Evolutionary conservation across 37 sponge, comb jelly and placozoan genomes (phyloP), one percentile per base, ranked within the genome.

Genomic region (Spongilla lacustris): DNA sequence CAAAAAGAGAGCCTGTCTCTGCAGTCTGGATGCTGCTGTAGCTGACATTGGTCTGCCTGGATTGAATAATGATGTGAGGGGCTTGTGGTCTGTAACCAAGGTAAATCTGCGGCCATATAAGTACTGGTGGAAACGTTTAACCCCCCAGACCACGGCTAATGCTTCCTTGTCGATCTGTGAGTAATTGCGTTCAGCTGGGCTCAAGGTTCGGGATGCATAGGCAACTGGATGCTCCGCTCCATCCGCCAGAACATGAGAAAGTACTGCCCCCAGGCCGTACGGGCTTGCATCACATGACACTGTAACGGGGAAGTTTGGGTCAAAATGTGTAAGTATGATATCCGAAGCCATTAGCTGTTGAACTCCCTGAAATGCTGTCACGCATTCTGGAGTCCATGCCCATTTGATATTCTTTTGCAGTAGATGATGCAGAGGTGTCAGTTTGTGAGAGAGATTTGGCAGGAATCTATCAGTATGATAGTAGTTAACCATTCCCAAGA

Each of bases 151-250:
- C 0, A 91, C 13, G 22, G 68, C 79, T 1, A 91, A 66, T 1
- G 87, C 91, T n/a, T 91, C 87, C 28, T 82, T 82, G 19, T 88
- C 94, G 0, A 89, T 83, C 33, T 89, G 94, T 14, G 90, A 66
- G 36, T 89, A 94, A 12, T 84, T 88, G 1, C 67, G 26, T 69
- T 92, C 93, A 26, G 69, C 31, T 17, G 41, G n/a, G 8, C 82
- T 32, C 26, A 93, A 48, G 0, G 79, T 89, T 21, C 94, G 74
- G 2, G 94, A 93, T 19, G 91, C 91, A 38, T 71, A 90, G 0
- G 91, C 87, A 2, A 93, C 31, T 1, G 90, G 90, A 21, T 77
- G 66, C 25, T 89, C 90, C 10, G n/a, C 35, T 0, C 85, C 80
- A 69, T 85, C 70, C 9, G 46, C 48, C 17, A 74, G 33, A 27